A percentile compares a stretch with the other conserved stretches of the same genome.
These are phyloP conservation scores for Nesogale talazaci DNA, from an alignment of 2,113 vertebrate species.

Conservation along the genomic window DNA sequence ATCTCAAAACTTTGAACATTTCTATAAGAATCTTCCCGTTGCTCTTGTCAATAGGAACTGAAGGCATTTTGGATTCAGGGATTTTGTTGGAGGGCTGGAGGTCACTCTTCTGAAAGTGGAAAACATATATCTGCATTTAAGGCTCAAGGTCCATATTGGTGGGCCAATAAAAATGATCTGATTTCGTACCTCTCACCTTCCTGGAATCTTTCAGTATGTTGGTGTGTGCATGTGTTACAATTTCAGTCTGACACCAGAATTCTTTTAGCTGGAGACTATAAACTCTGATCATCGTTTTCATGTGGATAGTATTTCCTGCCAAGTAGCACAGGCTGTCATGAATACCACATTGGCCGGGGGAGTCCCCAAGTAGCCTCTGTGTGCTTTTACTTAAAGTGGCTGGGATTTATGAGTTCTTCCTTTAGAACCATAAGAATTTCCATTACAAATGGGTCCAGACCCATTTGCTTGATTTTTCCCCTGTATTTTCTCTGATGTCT, in stretches of 20 bases:
- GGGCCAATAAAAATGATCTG: background rate
- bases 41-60: background rate
- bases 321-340: constrained; percentile 36
- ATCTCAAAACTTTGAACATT: constrained; percentile 48
- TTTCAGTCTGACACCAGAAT: constrained; percentile 4
- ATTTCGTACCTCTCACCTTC: background rate
- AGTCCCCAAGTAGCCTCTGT: constrained; percentile 1
- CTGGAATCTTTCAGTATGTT: background rate
- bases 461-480: background rate
- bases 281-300: constrained; percentile 15
- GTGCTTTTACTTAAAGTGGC: constrained; percentile 38
- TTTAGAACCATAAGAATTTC: constrained; percentile 58
- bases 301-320: constrained; percentile 41
- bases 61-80: constrained; percentile 38
- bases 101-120: constrained; percentile 30
- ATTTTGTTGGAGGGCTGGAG: background rate
- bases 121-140: constrained; percentile 18
- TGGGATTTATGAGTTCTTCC: constrained; percentile 33
- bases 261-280: constrained; percentile 21
- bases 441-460: background rate
- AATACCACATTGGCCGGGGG: background rate
- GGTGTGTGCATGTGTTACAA: background rate
- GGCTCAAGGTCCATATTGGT: background rate
- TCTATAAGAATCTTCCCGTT: constrained; percentile 35
- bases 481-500: constrained; percentile 38